A percentile compares a stretch with the other conserved stretches of the same genome.
These are phyloP conservation scores for Ceratoteleas bidentatus DNA, from an alignment of 1,140 invertebrate genomes.

Conservation along the genomic window DNA sequence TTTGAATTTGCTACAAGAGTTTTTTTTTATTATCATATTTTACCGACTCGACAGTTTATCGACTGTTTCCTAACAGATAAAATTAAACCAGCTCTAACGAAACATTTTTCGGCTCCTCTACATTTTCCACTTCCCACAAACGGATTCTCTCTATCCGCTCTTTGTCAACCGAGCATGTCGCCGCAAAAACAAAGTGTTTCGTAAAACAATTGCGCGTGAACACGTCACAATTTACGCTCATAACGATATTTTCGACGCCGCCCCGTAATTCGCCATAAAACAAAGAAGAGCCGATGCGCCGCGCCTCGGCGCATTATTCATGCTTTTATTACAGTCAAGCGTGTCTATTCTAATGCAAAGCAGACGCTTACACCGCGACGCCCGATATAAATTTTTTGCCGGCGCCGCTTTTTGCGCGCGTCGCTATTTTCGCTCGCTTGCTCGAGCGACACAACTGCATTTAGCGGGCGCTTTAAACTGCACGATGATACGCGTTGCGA, in stretches of 20 bases:
- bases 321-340: constrained; percentile 64
- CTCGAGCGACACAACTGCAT: constrained; percentile 39
- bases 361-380: constrained; percentile 58
- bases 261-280: constrained; percentile 53
- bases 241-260: constrained; percentile 27
- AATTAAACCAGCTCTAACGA: not conserved
- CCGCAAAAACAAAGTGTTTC: not conserved
- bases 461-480: constrained; percentile 43
- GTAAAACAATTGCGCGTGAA: constrained; percentile 18
- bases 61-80: too few relatives aligned
- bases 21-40: too few relatives aligned
- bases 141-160: not conserved
- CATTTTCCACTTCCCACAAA: not conserved
- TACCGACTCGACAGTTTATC: too few relatives aligned
- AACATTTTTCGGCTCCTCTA: not conserved
- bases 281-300: constrained; percentile 53
- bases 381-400: constrained; percentile 60
- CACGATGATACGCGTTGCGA: constrained; percentile 33
- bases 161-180: not conserved
- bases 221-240: constrained; percentile 31
- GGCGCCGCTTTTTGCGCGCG: not conserved
- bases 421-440: constrained; percentile 6
- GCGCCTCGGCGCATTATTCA: constrained; percentile 49
- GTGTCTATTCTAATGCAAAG: constrained; percentile 69
- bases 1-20: too few relatives aligned